Conservation (phyloP, 1,140 invertebrate species). For the Magallana ariakensis region DNA sequence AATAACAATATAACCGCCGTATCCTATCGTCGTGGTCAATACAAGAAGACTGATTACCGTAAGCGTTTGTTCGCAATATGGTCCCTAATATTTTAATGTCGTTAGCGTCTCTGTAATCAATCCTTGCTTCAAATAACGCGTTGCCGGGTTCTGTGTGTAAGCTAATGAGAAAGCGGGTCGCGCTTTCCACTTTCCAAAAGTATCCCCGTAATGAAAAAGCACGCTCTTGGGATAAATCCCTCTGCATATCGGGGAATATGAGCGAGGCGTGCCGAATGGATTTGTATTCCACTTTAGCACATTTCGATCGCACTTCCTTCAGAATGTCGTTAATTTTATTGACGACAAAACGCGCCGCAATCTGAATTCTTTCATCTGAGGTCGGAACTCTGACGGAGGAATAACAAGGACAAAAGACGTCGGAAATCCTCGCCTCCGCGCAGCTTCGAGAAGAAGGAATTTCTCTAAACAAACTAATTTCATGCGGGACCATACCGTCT, state of each 20-base stretch:
- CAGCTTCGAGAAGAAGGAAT: conserved; percentile 78
- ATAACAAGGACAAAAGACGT: conserved; percentile 80
- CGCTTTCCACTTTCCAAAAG: conserved; percentile 65
- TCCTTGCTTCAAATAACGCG: conserved; percentile 54
- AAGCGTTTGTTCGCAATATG: conserved; percentile 48
- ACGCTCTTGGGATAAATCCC: conserved; percentile 40
- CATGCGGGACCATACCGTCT: conserved; percentile 33
- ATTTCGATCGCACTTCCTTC: conserved; percentile 51
- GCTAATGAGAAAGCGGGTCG: conserved; percentile 55
- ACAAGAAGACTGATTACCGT: conserved; percentile 52
- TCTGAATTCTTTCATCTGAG: not conserved
- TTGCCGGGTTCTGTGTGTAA: conserved; percentile 48
- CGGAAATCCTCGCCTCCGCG: conserved; percentile 75
- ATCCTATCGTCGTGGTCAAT: conserved; percentile 45
- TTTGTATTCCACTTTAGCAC: conserved; percentile 58
- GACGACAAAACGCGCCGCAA: conserved; percentile 61
- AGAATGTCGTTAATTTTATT: conserved; percentile 66
- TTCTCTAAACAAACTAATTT: conserved; percentile 77
- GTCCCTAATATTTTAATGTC: conserved; percentile 37
- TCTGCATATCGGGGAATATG: conserved; percentile 52
- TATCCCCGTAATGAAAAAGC: conserved; percentile 56
- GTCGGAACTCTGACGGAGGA: conserved; percentile 35
- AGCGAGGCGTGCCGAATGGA: conserved; percentile 50
- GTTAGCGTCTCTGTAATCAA: conserved; percentile 9
- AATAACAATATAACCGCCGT: conserved; percentile 74